phyloP scores from a whole-genome alignment of 2,888 invertebrate genomes.

The Caprella mutica region DNA sequence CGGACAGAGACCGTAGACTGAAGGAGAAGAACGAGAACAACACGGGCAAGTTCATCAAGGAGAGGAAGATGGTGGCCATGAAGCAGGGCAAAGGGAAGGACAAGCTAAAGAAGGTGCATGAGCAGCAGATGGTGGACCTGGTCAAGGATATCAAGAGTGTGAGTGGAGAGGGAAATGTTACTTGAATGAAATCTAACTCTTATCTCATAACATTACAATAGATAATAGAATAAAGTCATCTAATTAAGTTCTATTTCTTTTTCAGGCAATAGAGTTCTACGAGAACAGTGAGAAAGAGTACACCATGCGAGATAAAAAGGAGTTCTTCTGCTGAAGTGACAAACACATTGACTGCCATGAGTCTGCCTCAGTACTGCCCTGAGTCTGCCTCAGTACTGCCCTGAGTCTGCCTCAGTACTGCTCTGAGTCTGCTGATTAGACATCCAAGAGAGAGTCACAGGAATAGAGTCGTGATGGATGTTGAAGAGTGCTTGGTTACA shows the following conservation, averaged over 20 bases:
- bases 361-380: no score
- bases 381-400: no score
- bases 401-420: no score
- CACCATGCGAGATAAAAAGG: constrained; percentile 33
- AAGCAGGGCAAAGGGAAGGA: constrained; percentile 86
- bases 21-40: constrained; percentile 94
- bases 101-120: constrained; percentile 79
- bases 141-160: constrained; percentile 77
- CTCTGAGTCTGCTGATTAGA: no score
- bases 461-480: no score
- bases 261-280: constrained; percentile 33
- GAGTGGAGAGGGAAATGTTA: constrained; percentile 41
- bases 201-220: not conserved
- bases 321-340: constrained; percentile 34
- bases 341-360: no score
- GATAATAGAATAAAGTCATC: not conserved
- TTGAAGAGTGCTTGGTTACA: no score
- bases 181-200: not conserved
- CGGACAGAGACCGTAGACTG: constrained; percentile 85
- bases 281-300: constrained; percentile 34
- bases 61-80: constrained; percentile 72
- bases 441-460: no score
- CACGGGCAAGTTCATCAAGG: constrained; percentile 93
- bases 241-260: not conserved
- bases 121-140: constrained; percentile 80